These are phyloP conservation scores for Siphamia tubifer DNA, from an alignment of 2,113 vertebrate species.

Conservation along the genomic window DNA sequence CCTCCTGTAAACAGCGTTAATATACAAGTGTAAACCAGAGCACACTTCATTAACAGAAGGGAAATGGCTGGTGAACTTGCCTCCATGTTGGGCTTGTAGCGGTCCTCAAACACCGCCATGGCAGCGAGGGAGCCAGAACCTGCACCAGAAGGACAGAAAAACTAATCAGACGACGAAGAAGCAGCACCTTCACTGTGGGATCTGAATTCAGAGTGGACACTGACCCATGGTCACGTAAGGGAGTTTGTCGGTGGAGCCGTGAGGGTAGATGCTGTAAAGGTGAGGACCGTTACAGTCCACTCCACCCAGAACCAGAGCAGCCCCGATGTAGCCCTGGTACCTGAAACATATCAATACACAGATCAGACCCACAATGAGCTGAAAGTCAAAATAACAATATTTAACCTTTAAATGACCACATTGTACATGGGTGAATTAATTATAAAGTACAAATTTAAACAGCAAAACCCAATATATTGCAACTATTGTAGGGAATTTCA, in stretches of 20 bases:
- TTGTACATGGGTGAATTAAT: too few relatives aligned
- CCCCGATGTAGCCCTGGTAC: slow-evolving; percentile 98
- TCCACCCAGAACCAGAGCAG: slow-evolving; percentile 92
- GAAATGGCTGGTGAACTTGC: slow-evolving; percentile 63
- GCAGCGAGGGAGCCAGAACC: slow-evolving; percentile 96
- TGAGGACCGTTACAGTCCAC: slow-evolving; percentile 92
- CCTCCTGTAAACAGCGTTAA: slow-evolving; percentile 79
- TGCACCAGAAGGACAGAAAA: slow-evolving; percentile 43
- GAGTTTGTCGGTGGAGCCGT: slow-evolving; percentile 97
- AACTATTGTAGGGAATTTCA: too few relatives aligned
- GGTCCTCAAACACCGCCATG: slow-evolving; percentile 97
- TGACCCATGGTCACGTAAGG: slow-evolving; percentile 99
- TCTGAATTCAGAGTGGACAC: slow-evolving; percentile 39
- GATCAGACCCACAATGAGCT: not conserved
- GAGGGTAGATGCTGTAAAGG: slow-evolving; percentile 98
- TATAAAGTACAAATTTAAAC: too few relatives aligned
- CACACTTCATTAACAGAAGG: not conserved
- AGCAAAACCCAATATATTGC: too few relatives aligned
- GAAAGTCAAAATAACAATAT: too few relatives aligned
- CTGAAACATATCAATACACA: slow-evolving; percentile 61
- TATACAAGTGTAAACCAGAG: not conserved
- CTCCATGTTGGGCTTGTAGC: slow-evolving; percentile 92
- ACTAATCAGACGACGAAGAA: not conserved
- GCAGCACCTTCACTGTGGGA: not conserved
- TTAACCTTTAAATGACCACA: too few relatives aligned